Evolutionary conservation across 2,113 vertebrate species (phyloP).

Genomic region (Pyrgilauda ruficollis): DNA sequence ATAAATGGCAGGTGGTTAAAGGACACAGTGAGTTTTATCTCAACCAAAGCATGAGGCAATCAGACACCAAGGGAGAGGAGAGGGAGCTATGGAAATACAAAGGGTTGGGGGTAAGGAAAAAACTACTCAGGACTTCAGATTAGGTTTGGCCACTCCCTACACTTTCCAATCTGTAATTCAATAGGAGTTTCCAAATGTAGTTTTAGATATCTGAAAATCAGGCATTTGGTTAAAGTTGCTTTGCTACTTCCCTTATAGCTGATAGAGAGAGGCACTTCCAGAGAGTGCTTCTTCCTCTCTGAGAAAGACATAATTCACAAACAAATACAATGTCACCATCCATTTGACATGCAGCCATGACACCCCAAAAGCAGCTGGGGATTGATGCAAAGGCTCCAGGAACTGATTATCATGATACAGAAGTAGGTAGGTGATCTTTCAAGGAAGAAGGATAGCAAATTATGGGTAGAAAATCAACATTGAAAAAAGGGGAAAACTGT

Average conservation of each 20-base stretch:
- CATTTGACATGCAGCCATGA: background rate
- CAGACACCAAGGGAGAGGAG: background rate
- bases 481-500: background rate
- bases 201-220: background rate
- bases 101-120: background rate
- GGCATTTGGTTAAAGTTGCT: background rate
- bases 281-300: background rate
- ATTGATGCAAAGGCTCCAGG: background rate
- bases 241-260: background rate
- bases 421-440: background rate
- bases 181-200: background rate
- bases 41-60: background rate
- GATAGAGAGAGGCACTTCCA: background rate
- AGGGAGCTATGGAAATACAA: background rate
- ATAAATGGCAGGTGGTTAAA: background rate
- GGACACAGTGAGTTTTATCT: background rate
- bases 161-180: background rate
- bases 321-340: background rate
- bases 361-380: background rate
- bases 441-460: background rate
- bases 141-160: background rate
- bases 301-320: background rate
- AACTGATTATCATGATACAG: background rate
- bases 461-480: background rate
- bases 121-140: background rate